Base-by-base conservation (phyloP, 2,797 vertebrate genomes). In the Calcarius lapponicus region DNA sequence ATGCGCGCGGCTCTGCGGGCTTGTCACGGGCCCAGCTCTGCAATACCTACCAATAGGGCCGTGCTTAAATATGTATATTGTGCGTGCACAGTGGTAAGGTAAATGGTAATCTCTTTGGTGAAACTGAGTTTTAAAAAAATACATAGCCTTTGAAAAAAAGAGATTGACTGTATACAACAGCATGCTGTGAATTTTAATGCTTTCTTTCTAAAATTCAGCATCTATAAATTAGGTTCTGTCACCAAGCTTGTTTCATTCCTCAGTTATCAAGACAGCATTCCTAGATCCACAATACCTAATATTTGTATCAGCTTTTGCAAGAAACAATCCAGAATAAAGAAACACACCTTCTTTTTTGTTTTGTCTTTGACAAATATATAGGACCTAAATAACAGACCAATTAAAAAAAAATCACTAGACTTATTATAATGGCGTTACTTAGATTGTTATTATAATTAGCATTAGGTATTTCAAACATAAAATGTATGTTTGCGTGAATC, bases 41-140 rank as follows among this genome's bases (percentile, higher is more conserved):
- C 61, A 75, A 18, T 7, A 31, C 47, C 53, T 19, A 28, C 51
- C 50, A 7, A 17, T 1, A 57, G 48, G 31, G 54, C 7, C 7
- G 50, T 19, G 43, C 51, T 48, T 29, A 32, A 48, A 29, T 17
- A 6, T 1, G 10, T 7, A 0, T 18, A 10, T 28, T 34, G 28
- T 7, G 9, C 7, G 3, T 13, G 24, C 3, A 3, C 13, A 0
- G 6, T 13, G 51, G 34, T 26, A 17, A 43, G 25, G 16, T 13
- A 61, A 57, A 78, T 2, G 42, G 34, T 20, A 24, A 60, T 29
- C 43, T 51, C 2, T 21, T 22, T 16, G 24, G 26, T 34, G 64
- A 67, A 36, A 32, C 11, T 34, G 34, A 42, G 25, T 69, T 75
- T 4, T 2, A 45, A 80, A 84, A 84, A 51, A 48, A 11, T n/a